Base-by-base conservation (phyloP, 2,888 invertebrate genomes). In the Margaritifera margaritifera region DNA sequence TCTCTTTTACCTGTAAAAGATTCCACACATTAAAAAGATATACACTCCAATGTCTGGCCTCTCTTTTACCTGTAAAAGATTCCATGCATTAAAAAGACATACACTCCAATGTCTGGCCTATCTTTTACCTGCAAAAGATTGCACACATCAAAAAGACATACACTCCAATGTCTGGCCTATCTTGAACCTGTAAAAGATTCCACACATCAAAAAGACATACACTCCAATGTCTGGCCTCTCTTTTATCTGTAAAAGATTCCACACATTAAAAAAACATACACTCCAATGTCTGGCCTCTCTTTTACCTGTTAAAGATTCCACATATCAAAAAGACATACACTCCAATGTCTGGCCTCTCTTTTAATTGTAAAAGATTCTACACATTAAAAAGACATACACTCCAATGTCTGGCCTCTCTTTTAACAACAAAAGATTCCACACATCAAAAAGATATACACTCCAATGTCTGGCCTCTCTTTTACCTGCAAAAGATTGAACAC, bases 211-310 rank as follows among this genome's bases (percentile, higher is more conserved):
- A 42, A 42, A 42, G 15, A 42, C 42, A 42, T 42, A 99, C 6
- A 99, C 98, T 4, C 99, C 98, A 75, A 98, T 95, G 86, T 99
- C 98, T 0, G 97, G 95, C 6, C 98, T 91, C 90, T 99, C 99
- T 90, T 98, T 96, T 1, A 99, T 96, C 86, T 89, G 64, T 6
- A 71, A 61, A 64, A 11, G 42, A 42, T 42, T 42, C 11, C 42
- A 42, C 42, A 42, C 15, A 42, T 42, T 11, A 42, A 3, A 42
- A 42, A 42, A 4, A 42, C 42, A 42, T 42, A 99, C 6, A 99
- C 98, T 4, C 99, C 98, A 75, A 98, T 95, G 86, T 99, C 98
- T 0, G 97, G 95, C 6, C 98, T 91, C 90, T 99, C 99, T 90
- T 98, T 96, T 1, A 99, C 96, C 86, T 89, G 64, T 6, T 71